A percentile compares a stretch with the other conserved stretches of the same genome.
Conservation (phyloP, 2,797 vertebrate species). For the Acanthurus tractus region DNA sequence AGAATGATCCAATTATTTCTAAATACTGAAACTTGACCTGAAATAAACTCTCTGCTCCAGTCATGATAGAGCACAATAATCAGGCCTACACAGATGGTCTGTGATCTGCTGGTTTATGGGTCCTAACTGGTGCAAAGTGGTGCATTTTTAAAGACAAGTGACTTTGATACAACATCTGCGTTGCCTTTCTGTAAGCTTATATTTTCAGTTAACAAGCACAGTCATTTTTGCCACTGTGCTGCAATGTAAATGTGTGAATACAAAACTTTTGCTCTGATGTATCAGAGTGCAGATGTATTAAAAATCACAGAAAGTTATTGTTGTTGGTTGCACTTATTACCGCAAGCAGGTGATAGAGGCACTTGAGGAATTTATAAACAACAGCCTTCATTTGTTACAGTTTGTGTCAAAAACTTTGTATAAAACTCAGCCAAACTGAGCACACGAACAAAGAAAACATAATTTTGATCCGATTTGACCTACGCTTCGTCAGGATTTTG, state of each 20-base stretch:
- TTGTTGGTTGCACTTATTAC: no score
- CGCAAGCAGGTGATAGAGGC: no score
- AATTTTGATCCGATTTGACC: background rate
- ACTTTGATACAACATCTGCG: background rate
- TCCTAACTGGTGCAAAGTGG: background rate
- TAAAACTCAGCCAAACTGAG: no score
- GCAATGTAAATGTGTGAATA: background rate
- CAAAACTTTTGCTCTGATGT: no score
- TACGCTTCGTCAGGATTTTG: background rate
- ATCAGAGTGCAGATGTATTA: no score
- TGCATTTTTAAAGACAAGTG: background rate
- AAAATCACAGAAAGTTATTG: no score
- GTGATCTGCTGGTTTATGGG: background rate
- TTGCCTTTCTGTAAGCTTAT: background rate
- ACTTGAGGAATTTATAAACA: no score
- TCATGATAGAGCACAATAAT: constrained; percentile 1
- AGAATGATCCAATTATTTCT: constrained; percentile 68
- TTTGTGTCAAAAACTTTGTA: no score
- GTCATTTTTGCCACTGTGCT: background rate
- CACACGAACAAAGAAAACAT: background rate
- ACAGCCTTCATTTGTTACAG: no score
- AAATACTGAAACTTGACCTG: constrained; percentile 63
- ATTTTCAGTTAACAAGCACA: background rate
- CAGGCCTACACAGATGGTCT: background rate
- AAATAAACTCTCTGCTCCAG: constrained; percentile 48